phyloP scores from a whole-genome alignment of 2,113 vertebrate genomes.

The Peromyscus polionotus region DNA sequence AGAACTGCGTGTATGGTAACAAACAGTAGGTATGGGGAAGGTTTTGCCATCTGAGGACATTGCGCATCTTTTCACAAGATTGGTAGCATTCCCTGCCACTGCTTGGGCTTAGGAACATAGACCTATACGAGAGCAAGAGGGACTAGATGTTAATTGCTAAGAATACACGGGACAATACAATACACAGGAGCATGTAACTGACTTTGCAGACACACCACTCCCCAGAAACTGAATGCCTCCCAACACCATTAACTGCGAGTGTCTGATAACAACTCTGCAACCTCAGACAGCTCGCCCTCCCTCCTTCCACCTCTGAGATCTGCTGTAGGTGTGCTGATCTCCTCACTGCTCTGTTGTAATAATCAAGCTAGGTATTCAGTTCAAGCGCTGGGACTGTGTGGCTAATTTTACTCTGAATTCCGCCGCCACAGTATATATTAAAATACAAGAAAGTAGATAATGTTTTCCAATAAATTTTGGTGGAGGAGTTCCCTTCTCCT shows the following conservation, averaged over 20 bases:
- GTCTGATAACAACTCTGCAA: neutral
- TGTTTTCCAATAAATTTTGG: neutral
- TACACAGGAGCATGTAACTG: too few relatives aligned
- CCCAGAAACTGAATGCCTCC: rapidly evolving
- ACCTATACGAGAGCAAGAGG: neutral
- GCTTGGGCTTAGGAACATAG: neutral
- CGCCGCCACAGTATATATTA: too few relatives aligned
- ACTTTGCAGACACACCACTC: neutral
- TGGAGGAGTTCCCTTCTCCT: neutral
- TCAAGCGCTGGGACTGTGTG: neutral
- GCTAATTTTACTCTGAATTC: neutral
- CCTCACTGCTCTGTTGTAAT: neutral
- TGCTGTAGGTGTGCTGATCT: neutral
- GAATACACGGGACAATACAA: neutral
- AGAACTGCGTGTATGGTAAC: rapidly evolving
- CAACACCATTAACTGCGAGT: neutral
- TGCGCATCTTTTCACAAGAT: neutral
- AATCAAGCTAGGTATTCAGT: neutral
- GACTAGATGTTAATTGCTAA: neutral
- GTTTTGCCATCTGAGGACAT: neutral
- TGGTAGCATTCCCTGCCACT: too few relatives aligned
- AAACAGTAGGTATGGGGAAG: neutral
- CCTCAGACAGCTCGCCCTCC: neutral
- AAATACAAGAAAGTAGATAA: neutral
- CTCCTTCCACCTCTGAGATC: neutral